Base-by-base conservation (phyloP, 2,113 vertebrate species). In the Colaptes auratus region DNA sequence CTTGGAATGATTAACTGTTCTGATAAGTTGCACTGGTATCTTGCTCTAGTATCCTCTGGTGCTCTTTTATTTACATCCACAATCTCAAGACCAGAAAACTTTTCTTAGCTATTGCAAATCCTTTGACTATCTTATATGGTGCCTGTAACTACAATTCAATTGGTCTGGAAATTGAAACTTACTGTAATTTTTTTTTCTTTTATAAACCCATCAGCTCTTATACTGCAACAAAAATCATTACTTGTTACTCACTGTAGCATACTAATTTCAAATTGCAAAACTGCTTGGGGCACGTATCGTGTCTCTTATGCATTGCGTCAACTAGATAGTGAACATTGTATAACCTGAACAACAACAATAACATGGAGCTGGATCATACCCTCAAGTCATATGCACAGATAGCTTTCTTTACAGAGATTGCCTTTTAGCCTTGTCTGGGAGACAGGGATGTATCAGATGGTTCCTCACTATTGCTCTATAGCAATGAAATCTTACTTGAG, bases 251-350 rank as follows among this genome's bases (percentile, higher is more conserved):
- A 55, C 6, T 80, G 42, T 70, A 89, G 60, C 36, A 63, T 80
- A 80, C 30, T 89, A 94, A 94, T 87, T 93, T 82, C 73, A 89
- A 81, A 87, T 42, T 85, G 30, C 10, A 85, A n/a, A 56, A 91
- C 35, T 92, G 89, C 94, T 93, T 77, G 72, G 64, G 84, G 91
- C 67, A 88, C 55, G 67, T 85, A 72, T 91, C 82, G 36, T 39
- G 64, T 82, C 60, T 93, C 35, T 79, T 33, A 67, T 5, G 4
- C 10, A 10, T 76, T 18, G 24, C 67, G 28, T 60, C 86, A 71
- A 89, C 66, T 48, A 25, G 10, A 48, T 64, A 56, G 69, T 64
- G 61, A 78, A 81, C n/a, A 17, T 30, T 6, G 6, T 35, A 50
- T 58, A 81, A 90, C 39, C 59, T 75, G 53, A 86, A 82, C 11